Evolutionary conservation across 2,797 vertebrate species (phyloP).

Genomic region (Bradypodion pumilum): DNA sequence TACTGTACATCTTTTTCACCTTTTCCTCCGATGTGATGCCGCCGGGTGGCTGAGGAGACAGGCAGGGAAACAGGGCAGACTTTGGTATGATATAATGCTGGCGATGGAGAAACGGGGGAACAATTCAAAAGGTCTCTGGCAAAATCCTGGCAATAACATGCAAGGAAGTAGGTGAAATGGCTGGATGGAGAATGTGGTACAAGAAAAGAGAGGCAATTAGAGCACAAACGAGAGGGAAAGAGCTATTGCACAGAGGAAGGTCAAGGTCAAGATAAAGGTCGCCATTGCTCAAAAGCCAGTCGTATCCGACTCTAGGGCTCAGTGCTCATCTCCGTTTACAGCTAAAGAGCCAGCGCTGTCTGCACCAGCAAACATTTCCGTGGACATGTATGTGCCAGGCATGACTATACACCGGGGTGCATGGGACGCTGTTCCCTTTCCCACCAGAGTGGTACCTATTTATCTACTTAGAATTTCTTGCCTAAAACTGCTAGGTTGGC

Average conservation of each 20-base stretch:
- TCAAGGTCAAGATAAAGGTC: no score
- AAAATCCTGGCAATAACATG: slow-evolving; percentile 59
- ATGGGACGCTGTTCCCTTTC: no score
- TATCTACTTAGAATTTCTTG: no score
- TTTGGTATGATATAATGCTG: slow-evolving; percentile 60
- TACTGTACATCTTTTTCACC: slow-evolving; percentile 31
- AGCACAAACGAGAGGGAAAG: slow-evolving; percentile 68
- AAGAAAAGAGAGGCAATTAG: slow-evolving; percentile 15
- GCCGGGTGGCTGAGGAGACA: neutral
- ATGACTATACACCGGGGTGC: no score
- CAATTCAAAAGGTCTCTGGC: slow-evolving; percentile 50
- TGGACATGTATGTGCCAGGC: no score
- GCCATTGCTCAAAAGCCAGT: no score
- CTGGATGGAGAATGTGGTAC: slow-evolving; percentile 16
- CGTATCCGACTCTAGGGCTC: no score
- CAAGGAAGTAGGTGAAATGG: slow-evolving; percentile 66
- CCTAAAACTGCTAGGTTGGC: no score
- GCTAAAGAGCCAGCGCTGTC: no score
- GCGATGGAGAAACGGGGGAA: slow-evolving; percentile 44
- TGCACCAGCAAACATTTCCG: no score
- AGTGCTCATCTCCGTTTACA: no score
- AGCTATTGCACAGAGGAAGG: slow-evolving; percentile 61
- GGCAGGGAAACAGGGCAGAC: slow-evolving; percentile 58
- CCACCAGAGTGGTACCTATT: no score
- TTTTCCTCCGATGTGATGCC: slow-evolving; percentile 42